Base-by-base conservation (phyloP, 2,113 vertebrate genomes). In the Camelus bactrianus region DNA sequence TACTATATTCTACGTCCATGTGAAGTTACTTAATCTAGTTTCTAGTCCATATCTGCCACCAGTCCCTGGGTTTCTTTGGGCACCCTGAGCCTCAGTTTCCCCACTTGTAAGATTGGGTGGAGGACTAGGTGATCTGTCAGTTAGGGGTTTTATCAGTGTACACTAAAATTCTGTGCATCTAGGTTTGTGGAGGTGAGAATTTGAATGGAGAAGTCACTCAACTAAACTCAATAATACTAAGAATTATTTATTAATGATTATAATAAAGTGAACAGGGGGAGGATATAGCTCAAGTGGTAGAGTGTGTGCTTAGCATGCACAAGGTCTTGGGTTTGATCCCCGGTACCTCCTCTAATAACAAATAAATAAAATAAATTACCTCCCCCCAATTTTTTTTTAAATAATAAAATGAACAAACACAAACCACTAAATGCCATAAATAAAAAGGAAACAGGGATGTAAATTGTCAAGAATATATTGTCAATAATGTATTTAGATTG, bases 171-270 rank as follows among this genome's bases (percentile, higher is more conserved):
- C 32, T 69, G 26, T 86, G 38, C 19, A 16, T 81, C 35, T 69
- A 76, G 13, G 3, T 54, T 79, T 72, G 13, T 91, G 58, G 80
- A 90, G 9, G 12, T 8, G 8, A 91, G 64, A 94, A 83, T 12
- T 93, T 72, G 72, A 75, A 87, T 42, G 22, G 79, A 72, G 64
- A 87, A 97, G 64, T 30, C n/a, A 73, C 30, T 73, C 58, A 28
- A 75, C 10, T 72, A 91, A 91, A 60, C n/a, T n/a, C 30, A 93
- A 84, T 65, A 83, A 77, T 38, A 32, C 81, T 72, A 87, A 72
- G 2, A 77, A 93, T 73, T 46, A 75, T 48, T 91, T 89, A 72
- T 54, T 83, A 50, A 72, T 35, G 2, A 60, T 82, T 64, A 35
- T 19, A 82, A 83, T 86, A 54, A 72, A 88, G 65, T 70, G 62